These are phyloP conservation scores for Bungarus multicinctus DNA, from an alignment of 2,113 vertebrate genomes.

Conservation along the genomic window DNA sequence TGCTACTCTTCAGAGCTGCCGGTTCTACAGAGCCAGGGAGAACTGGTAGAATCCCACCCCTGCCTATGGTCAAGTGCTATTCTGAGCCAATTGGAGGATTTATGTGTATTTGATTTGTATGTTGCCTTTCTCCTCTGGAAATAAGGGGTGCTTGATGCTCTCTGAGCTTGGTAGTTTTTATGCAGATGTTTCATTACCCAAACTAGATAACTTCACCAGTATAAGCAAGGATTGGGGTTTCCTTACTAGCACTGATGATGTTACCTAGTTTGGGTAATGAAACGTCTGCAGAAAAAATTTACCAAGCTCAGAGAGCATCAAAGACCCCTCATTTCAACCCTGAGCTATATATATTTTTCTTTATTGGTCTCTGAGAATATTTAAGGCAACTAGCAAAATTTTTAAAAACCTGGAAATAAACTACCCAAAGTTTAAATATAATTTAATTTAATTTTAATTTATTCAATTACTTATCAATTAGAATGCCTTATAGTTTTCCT, in stretches of 20 bases:
- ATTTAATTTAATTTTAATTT: not conserved
- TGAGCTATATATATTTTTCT: not conserved
- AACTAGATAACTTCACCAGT: not conserved
- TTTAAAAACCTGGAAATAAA: not conserved
- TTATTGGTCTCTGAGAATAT: not conserved
- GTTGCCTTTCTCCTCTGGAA: not conserved
- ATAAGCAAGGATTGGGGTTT: not conserved
- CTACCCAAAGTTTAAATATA: not conserved
- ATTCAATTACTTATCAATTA: not conserved
- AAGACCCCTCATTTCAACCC: not conserved
- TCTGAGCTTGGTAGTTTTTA: not conserved
- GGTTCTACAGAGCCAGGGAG: too few species aligned
- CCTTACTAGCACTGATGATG: not conserved
- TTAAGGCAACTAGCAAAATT: not conserved
- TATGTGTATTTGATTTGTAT: not conserved
- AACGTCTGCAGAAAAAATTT: not conserved
- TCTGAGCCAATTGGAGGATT: not conserved
- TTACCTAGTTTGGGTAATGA: not conserved
- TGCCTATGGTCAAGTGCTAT: not conserved
- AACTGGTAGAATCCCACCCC: too few species aligned
- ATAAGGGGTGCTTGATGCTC: not conserved
- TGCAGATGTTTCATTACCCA: not conserved
- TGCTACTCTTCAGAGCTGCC: too few species aligned
- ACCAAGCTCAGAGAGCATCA: too few species aligned
- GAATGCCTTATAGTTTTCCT: not conserved